Evolutionary conservation across 2,797 vertebrate species (phyloP), one percentile per base, ranked within the genome.

Genomic region (Columba guinea): DNA sequence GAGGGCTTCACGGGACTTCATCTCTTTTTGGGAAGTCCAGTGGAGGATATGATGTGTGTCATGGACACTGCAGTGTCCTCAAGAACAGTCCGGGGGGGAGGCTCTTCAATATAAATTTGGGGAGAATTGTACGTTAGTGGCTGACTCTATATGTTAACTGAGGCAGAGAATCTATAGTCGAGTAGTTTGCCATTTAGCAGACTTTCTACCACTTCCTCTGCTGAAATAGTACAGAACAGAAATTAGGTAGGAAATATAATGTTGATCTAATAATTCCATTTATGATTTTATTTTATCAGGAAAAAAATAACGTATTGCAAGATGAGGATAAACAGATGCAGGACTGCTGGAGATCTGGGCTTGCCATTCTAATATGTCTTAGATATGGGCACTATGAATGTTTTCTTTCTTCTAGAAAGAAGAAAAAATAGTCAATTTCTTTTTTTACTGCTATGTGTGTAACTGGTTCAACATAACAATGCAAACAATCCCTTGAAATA

Each of bases 361-460:
- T 73, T 59, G 22, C 7, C 3, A 16, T 79, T 74, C 48, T 58
- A 18, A 13, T 35, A 22, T 23, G 11, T 63, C 39, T 83, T 58
- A 19, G 24, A n/a, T 89, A n/a, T 0, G 0, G 23, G 11, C 6
- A 7, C 22, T 64, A 22, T 2, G 9, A 46, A 58, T 49, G 28
- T 41, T 65, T 51, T 8, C 4, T 2, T 82, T 87, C 30, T 80
- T 74, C 51, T 68, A 44, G 28, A 46, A 46, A 46, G 44, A 26
- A 55, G 58, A 41, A 65, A 75, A 87, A 65, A 1, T 30, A 8
- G 4, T 73, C 7, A 23, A 18, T 8, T 68, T 41, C 32, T 71
- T 39, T 24, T 79, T 77, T 68, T 48, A 24, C 7, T 60, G 7
- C 9, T 75, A 1, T n/a, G 4, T 65, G 17, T 62, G 4, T 39